These are phyloP conservation scores for Pelosia muscerda DNA, from an alignment of 2,888 invertebrate genomes.

Conservation along the genomic window DNA sequence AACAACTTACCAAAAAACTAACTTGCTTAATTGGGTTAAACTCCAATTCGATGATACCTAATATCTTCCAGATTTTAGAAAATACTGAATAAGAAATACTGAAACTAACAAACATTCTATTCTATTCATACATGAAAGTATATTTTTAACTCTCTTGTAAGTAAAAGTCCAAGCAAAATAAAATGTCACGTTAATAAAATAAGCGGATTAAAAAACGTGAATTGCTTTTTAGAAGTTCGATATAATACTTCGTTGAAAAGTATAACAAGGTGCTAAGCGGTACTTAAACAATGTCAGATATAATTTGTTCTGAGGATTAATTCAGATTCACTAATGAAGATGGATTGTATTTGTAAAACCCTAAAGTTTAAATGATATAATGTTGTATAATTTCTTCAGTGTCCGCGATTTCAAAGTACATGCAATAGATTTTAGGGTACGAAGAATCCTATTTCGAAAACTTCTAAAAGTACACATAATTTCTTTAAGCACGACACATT, in stretches of 20 bases:
- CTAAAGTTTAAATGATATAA: slow-evolving; percentile 22
- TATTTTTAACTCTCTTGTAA: not conserved
- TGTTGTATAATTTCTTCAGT: slow-evolving; percentile 17
- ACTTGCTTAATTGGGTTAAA: too few species aligned
- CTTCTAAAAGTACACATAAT: not conserved
- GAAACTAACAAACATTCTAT: not conserved
- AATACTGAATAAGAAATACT: too few species aligned
- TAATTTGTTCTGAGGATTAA: slow-evolving; percentile 47
- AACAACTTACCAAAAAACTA: too few species aligned
- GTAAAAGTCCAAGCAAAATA: not conserved
- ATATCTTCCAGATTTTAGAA: too few species aligned
- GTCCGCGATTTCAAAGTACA: not conserved
- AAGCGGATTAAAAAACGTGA: not conserved
- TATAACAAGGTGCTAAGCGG: slow-evolving; percentile 39
- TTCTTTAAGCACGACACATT: not conserved
- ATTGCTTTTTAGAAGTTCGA: slow-evolving; percentile 15
- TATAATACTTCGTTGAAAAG: slow-evolving; percentile 39
- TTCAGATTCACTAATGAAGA: slow-evolving; percentile 50
- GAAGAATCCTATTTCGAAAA: not conserved
- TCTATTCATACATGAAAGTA: not conserved
- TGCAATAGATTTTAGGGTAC: not conserved
- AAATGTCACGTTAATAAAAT: not conserved
- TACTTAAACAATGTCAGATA: slow-evolving; percentile 47
- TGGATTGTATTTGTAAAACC: slow-evolving; percentile 43
- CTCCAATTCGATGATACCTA: too few species aligned